Base-by-base conservation (phyloP, 2,797 vertebrate genomes). In the Orestias chungarensis region DNA sequence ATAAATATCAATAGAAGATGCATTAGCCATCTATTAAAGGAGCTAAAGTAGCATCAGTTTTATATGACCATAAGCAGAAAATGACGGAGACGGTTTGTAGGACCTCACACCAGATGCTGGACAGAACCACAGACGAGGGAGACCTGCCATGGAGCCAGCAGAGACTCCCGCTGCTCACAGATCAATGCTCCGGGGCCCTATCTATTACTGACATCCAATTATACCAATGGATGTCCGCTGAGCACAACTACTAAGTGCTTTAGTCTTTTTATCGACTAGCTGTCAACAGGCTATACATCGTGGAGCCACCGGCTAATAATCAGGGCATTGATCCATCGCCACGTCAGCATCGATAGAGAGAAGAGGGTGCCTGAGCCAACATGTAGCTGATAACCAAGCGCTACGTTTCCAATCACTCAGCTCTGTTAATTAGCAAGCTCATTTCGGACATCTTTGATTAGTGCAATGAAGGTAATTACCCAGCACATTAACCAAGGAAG, bases 131-230 rank as follows among this genome's bases (percentile, higher is more conserved):
- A 35, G 54, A 33, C 74, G 78, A 69, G n/a, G 73, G 71, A 64
- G 57, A 73, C 72, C 54, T 65, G 8, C 43, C 23, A 54, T 82
- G 73, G 82, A 86, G 80, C 84, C 78, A 70, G 44, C 25, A 90
- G 82, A 90, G 82, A 84, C 90, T 90, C 78, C 11, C 76, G 85
- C 86, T 64, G 46, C 73, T 78, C 86, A 75, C 87, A 78, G 86
- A 92, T 92, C 89, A 79, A 87, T 86, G 88, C 88, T 86, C 86
- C 0, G 27, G 88, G 87, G 86, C 69, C 87, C 79, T 84, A 91
- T 93, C 86, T 71, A 74, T 93, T 89, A 91, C 91, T 84, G 90
- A 81, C 88, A 90, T 83, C 88, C 88, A 91, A 90, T 94, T 93
- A 91, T 82, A 88, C 83, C 89, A 71, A 89, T 82, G 86, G 88